Evolutionary conservation across 2,888 invertebrate genomes (phyloP).

Genomic region (Chrysotoxum bicinctum): DNA sequence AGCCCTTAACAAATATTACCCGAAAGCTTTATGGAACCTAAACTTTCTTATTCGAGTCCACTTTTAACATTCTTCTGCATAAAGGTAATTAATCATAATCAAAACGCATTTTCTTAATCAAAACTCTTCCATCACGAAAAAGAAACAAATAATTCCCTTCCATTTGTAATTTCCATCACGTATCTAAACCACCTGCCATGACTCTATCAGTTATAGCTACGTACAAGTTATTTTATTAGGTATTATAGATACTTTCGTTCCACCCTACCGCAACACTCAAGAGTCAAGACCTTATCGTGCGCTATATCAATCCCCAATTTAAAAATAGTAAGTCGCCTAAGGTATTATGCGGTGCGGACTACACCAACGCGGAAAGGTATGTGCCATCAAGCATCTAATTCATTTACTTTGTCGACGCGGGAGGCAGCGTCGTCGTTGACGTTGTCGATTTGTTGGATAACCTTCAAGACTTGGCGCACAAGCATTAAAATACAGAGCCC

Average conservation of each 20-base stretch:
- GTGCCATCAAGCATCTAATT: constrained; percentile 51
- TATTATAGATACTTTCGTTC: constrained; percentile 6
- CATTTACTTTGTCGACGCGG: constrained; percentile 4
- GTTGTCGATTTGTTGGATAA: constrained; percentile 31
- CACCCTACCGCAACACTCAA: constrained; percentile 44
- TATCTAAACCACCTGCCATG: constrained; percentile 68
- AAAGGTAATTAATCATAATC: constrained; percentile 63
- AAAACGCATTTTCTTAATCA: constrained; percentile 56
- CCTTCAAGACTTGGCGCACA: constrained; percentile 62
- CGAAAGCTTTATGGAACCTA: neutral
- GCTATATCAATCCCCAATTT: constrained; percentile 38
- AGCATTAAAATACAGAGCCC: constrained; percentile 30
- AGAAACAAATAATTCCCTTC: constrained; percentile 42
- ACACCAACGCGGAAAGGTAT: constrained; percentile 71
- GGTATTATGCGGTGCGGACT: constrained; percentile 45
- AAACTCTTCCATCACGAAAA: neutral
- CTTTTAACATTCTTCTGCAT: constrained; percentile 32
- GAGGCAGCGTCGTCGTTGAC: neutral
- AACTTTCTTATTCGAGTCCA: constrained; percentile 34
- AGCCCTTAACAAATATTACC: neutral
- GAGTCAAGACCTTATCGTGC: constrained; percentile 23
- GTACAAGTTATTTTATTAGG: constrained; percentile 18
- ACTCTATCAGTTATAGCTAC: constrained; percentile 15
- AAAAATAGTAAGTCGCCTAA: constrained; percentile 63
- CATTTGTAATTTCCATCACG: constrained; percentile 54